Percentiles rank a stretch among this genome's conserved stretches.
phyloP scores from a whole-genome alignment of 2,113 vertebrate species.

The Lepus americanus region DNA sequence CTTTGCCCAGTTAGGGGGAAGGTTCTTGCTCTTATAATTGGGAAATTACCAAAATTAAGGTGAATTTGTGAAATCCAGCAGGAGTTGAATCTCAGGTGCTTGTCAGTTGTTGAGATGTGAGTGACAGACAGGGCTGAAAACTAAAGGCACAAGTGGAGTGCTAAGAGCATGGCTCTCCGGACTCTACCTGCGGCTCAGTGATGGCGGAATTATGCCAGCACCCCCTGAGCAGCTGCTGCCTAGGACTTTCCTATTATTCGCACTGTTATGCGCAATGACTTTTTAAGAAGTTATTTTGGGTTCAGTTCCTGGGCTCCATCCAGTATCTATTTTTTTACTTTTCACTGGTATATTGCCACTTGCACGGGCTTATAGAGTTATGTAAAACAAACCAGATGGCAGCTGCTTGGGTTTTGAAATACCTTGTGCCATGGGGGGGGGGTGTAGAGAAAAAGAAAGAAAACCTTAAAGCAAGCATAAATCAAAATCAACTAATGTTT shows the following conservation, averaged over 20 bases:
- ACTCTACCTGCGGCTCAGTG: constrained; percentile 44
- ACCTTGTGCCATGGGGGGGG: constrained; percentile 31
- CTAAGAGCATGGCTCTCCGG: not conserved
- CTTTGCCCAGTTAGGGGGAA: not conserved
- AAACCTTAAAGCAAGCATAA: constrained; percentile 52
- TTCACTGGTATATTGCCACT: constrained; percentile 70
- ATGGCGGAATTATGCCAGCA: constrained; percentile 61
- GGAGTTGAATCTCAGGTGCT: constrained; percentile 64
- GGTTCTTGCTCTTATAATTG: constrained; percentile 51
- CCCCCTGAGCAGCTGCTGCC: constrained; percentile 74
- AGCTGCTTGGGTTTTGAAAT: constrained; percentile 67
- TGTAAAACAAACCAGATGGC: constrained; percentile 71
- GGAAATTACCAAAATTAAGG: constrained; percentile 54
- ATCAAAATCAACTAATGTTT: constrained; percentile 66
- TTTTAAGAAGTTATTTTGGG: constrained; percentile 82
- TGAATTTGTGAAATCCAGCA: constrained; percentile 57
- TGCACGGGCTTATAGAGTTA: constrained; percentile 76
- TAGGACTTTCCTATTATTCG: constrained; percentile 70
- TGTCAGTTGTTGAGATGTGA: constrained; percentile 57
- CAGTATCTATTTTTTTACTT: constrained; percentile 67
- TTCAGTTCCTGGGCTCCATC: constrained; percentile 73
- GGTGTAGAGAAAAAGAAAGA: not conserved
- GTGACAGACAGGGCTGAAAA: constrained; percentile 18
- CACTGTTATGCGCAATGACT: constrained; percentile 79
- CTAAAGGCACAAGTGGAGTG: not conserved